Evolutionary conservation across 2,888 invertebrate species (phyloP).

Genomic region (Dynastes maya): DNA sequence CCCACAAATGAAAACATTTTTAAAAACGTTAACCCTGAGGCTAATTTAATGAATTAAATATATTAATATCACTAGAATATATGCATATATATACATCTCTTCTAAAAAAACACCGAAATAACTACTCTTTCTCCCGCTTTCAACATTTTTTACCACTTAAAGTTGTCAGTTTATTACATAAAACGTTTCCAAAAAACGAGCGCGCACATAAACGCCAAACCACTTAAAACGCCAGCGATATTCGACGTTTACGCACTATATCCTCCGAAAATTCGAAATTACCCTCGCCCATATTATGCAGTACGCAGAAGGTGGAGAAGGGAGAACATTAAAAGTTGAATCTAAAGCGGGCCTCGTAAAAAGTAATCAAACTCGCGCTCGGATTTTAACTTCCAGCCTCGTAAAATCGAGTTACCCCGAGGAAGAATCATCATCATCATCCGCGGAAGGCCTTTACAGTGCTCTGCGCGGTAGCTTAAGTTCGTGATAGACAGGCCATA

Average conservation of each 20-base stretch:
- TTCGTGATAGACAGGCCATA: slow-evolving; percentile 56
- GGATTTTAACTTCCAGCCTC: slow-evolving; percentile 37
- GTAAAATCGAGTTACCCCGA: slow-evolving; percentile 40
- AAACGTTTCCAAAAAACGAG: slow-evolving; percentile 10
- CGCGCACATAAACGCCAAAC: background rate
- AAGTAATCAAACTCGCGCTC: slow-evolving; percentile 48
- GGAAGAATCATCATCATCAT: slow-evolving; percentile 7
- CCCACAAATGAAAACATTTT: too few relatives aligned
- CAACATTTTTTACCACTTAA: too few relatives aligned
- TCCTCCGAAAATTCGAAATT: slow-evolving; percentile 37
- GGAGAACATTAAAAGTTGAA: slow-evolving; percentile 45
- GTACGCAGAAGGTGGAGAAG: background rate
- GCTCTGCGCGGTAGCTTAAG: slow-evolving; percentile 7
- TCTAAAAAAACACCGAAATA: too few relatives aligned
- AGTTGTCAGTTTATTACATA: background rate
- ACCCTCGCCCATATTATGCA: slow-evolving; percentile 9
- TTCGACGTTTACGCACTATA: slow-evolving; percentile 13
- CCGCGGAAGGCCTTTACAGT: background rate
- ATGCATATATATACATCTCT: too few relatives aligned
- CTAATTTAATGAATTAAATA: too few relatives aligned
- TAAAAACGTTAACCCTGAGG: too few relatives aligned
- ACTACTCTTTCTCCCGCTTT: too few relatives aligned
- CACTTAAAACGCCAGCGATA: slow-evolving; percentile 19
- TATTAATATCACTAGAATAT: too few relatives aligned
- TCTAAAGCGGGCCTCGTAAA: slow-evolving; percentile 44